phyloP scores from a whole-genome alignment of 35 echinoderm and acorn worm genomes.

The Anneissia japonica region DNA sequence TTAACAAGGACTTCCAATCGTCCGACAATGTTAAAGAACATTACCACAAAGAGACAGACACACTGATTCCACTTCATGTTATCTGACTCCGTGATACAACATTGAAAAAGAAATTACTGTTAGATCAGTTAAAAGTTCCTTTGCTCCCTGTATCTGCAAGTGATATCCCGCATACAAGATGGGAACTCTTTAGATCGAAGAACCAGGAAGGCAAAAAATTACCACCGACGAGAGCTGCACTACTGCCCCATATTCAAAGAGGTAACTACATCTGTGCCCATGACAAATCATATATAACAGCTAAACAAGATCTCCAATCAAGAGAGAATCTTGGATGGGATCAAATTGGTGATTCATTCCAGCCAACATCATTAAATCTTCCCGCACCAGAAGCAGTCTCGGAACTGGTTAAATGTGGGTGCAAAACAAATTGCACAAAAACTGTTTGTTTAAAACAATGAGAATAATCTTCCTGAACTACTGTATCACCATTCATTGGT shows the following conservation, averaged over 20 bases:
- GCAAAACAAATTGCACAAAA: slow-evolving; percentile 13
- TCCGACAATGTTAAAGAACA: too few species aligned
- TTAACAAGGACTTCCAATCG: too few species aligned
- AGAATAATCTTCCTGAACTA: too few species aligned
- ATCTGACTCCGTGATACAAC: too few species aligned
- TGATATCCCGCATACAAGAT: slow-evolving; percentile 10
- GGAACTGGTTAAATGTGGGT: slow-evolving; percentile 26
- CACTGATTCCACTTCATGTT: too few species aligned
- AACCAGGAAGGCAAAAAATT: slow-evolving; percentile 8
- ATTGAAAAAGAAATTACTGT: too few species aligned
- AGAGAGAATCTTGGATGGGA: slow-evolving; percentile 26
- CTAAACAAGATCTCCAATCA: slow-evolving; percentile 3
- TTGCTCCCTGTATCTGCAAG: slow-evolving; percentile 4
- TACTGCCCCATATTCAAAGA: slow-evolving; percentile 11
- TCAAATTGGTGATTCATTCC: slow-evolving; percentile 9
- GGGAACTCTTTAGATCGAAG: slow-evolving; percentile 18
- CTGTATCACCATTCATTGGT: too few species aligned
- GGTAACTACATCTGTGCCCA: slow-evolving; percentile 10
- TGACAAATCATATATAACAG: slow-evolving; percentile 21
- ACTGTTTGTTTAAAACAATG: too few species aligned
- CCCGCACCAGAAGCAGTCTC: slow-evolving; percentile 1
- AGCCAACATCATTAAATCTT: slow-evolving; percentile 5
- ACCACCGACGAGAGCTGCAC: slow-evolving; percentile 10
- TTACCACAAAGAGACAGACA: too few species aligned
- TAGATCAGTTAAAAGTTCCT: slow-evolving; percentile 17